phyloP scores from a whole-genome alignment of 2,113 vertebrate species.

The Pagrus major region DNA sequence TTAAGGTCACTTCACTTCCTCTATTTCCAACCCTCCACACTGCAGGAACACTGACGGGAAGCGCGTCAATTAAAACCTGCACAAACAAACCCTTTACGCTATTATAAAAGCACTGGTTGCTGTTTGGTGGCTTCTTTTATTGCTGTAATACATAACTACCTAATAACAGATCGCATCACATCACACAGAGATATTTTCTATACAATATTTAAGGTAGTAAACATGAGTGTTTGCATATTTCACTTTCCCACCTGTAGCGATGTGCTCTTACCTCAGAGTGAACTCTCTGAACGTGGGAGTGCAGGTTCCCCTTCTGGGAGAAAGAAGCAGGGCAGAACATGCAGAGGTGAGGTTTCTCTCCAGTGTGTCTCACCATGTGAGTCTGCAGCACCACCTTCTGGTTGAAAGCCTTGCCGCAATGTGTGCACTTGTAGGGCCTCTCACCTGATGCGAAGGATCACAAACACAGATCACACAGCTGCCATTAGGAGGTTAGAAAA shows the following conservation, averaged over 20 bases:
- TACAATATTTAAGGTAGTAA: not conserved
- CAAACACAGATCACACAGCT: not conserved
- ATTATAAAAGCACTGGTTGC: not conserved
- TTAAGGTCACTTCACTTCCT: not conserved
- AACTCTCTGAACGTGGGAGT: slow-evolving; percentile 97
- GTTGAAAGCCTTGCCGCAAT: slow-evolving; percentile 98
- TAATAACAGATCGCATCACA: not conserved
- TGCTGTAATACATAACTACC: not conserved
- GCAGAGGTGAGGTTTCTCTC: slow-evolving; percentile 97
- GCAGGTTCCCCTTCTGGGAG: slow-evolving; percentile 98
- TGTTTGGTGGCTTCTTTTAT: not conserved
- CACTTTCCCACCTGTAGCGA: not conserved
- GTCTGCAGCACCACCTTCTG: slow-evolving; percentile 99
- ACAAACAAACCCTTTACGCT: not conserved
- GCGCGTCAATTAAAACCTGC: not conserved
- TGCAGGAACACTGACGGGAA: not conserved
- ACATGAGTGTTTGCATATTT: not conserved
- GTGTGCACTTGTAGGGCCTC: slow-evolving; percentile 92
- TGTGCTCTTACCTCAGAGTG: slow-evolving; percentile 92
- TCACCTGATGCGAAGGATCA: slow-evolving; percentile 86
- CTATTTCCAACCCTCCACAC: no score
- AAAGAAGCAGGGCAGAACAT: slow-evolving; percentile 97
- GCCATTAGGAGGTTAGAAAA: not conserved
- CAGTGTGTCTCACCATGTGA: slow-evolving; percentile 97
- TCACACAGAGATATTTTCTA: not conserved